Evolutionary conservation across 2,888 invertebrate species (phyloP), one percentile per base, ranked within the genome.

Genomic region (Abscondita cerata): DNA sequence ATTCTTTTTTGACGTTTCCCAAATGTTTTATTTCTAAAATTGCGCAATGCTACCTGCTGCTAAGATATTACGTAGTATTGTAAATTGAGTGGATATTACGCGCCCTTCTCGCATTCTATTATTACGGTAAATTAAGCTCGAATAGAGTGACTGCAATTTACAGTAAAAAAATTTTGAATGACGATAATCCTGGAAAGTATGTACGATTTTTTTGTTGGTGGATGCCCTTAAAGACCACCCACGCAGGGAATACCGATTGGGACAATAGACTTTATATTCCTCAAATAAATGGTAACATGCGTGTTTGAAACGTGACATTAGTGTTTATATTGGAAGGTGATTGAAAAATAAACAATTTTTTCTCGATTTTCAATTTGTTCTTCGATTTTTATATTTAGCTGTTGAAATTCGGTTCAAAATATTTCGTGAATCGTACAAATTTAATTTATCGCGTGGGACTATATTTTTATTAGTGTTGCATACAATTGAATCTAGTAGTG

Each of bases 131-230:
- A 44, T 44, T 44, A 18, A 44, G 11, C 18, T 18, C 44, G 44
- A 44, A 44, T 19, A 41, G 18, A 44, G 1, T 25, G 25, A 25
- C 25, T 25, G 25, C 25, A 25, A 25, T 25, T 25, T 25, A n/a
- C 6, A 25, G 46, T 44, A 56, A 61, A 56, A 56, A 53, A 48
- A 15, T 34, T 52, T 15, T 46, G 53, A 53, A 50, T 58, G 41
- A 36, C n/a, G 12, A 19, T 62, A 62, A 62, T 62, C 57, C 48
- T 34, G 11, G 25, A 53, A 62, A 62, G 53, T 62, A 62, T 62
- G 57, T 52, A 44, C 44, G 18, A 11, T 41, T 41, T 44, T 44
- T 40, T 44, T 44, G n/a, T n/a, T 44, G 16, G 44, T 44, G 18
- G 18, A 16, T 18, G 16, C 18, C 18, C 19, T 16, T 18, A 50